phyloP scores from a whole-genome alignment of 2,888 invertebrate species.

The Dione vanillae region DNA sequence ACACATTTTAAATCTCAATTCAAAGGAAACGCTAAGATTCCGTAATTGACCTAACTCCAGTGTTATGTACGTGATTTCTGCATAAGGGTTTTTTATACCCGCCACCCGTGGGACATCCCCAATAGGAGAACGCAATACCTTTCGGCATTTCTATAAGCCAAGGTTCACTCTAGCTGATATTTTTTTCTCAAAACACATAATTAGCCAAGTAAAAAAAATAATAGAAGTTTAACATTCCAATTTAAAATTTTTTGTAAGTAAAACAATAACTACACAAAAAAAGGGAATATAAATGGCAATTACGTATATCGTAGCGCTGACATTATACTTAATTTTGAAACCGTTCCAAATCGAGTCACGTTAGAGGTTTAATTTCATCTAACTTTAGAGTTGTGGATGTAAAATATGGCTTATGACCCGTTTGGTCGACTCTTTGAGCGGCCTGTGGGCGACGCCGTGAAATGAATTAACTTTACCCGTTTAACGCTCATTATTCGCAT shows the following conservation, averaged over 20 bases:
- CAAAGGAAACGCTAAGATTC: too few species aligned
- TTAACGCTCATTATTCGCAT: constrained; percentile 25
- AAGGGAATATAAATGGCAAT: constrained; percentile 12
- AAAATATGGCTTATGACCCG: constrained; percentile 32
- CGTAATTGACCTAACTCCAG: too few species aligned
- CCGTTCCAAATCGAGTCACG: constrained; percentile 39
- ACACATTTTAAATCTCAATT: too few species aligned
- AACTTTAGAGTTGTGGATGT: constrained; percentile 33
- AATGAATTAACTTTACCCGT: constrained; percentile 29
- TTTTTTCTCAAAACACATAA: too few species aligned
- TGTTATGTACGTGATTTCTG: too few species aligned
- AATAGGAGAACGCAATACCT: too few species aligned
- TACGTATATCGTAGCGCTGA: constrained; percentile 12
- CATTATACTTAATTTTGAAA: constrained; percentile 33
- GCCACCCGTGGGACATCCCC: too few species aligned
- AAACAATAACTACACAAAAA: constrained; percentile 7
- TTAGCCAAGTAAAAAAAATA: too few species aligned
- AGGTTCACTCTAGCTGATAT: too few species aligned
- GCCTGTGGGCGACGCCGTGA: constrained; percentile 26
- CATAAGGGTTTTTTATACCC: too few species aligned
- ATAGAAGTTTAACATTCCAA: too few species aligned
- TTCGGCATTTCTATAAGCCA: too few species aligned
- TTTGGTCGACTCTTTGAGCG: constrained; percentile 27
- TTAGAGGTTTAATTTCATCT: constrained; percentile 38
- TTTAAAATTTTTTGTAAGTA: neutral